Evolutionary conservation across 2,113 vertebrate genomes (phyloP).

Genomic region (Leptobrachium leishanense): DNA sequence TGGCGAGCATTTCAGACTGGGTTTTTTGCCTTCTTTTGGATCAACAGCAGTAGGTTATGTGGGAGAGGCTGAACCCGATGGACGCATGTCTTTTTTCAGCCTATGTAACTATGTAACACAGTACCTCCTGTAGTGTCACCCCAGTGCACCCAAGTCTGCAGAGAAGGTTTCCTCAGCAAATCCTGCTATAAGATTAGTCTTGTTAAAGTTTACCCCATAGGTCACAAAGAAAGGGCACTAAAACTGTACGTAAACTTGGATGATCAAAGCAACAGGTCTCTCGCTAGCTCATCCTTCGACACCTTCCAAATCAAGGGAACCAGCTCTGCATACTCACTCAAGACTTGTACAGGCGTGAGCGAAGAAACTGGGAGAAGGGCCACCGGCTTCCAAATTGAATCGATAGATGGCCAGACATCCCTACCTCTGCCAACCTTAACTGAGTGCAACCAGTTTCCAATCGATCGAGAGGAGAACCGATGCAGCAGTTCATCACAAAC

Average conservation of each 20-base stretch:
- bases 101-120: too few species aligned
- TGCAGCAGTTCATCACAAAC: not conserved
- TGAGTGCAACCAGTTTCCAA: not conserved
- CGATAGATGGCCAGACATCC: not conserved
- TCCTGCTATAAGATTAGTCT: conserved; percentile 2
- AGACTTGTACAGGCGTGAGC: not conserved
- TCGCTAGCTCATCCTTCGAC: too few species aligned
- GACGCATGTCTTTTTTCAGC: too few species aligned
- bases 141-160: not conserved
- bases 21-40: too few species aligned
- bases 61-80: too few species aligned
- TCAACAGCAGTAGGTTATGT: too few species aligned
- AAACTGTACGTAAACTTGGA: not conserved
- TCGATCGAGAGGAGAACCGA: not conserved
- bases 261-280: not conserved
- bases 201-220: not conserved
- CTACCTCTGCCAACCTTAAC: not conserved
- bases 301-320: too few species aligned
- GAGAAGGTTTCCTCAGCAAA: not conserved
- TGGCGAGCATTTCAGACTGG: too few species aligned
- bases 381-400: not conserved
- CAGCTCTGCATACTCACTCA: not conserved
- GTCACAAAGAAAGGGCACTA: not conserved
- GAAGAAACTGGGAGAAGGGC: not conserved
- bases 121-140: too few species aligned